These are phyloP conservation scores for Potamilus streckersoni DNA, from an alignment of 1,140 invertebrate genomes.

Conservation along the genomic window DNA sequence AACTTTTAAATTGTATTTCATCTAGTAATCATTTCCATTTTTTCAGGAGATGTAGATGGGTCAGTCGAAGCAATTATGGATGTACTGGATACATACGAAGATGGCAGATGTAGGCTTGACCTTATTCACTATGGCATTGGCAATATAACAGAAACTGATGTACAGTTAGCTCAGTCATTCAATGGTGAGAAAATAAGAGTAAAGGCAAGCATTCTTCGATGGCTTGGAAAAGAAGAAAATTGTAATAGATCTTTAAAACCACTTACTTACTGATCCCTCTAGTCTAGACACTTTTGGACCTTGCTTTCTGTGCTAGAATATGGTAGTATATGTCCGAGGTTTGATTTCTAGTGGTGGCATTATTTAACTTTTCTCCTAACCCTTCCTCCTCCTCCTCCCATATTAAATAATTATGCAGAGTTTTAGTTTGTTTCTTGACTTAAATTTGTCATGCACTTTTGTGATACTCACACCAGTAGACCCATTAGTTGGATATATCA, in stretches of 20 bases:
- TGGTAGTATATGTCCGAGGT: constrained; percentile 1
- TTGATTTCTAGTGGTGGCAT: neutral
- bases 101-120: constrained; percentile 82
- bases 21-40: too few relatives aligned
- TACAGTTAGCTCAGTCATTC: constrained; percentile 88
- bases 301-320: neutral
- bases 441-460: too few relatives aligned
- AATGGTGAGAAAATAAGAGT: constrained; percentile 71
- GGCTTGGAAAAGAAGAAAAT: neutral
- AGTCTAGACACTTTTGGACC: neutral
- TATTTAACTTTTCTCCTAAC: neutral
- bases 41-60: constrained; percentile 70
- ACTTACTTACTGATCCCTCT: neutral
- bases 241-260: neutral
- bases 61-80: constrained; percentile 95
- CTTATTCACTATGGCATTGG: constrained; percentile 93
- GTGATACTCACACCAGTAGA: too few relatives aligned
- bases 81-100: constrained; percentile 88
- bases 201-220: neutral
- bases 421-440: too few relatives aligned
- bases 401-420: too few relatives aligned
- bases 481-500: too few relatives aligned
- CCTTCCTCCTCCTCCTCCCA: too few relatives aligned
- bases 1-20: too few relatives aligned
- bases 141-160: constrained; percentile 81